Conservation (phyloP, 2,113 vertebrate genomes). For the Myiozetetes cayanensis region DNA sequence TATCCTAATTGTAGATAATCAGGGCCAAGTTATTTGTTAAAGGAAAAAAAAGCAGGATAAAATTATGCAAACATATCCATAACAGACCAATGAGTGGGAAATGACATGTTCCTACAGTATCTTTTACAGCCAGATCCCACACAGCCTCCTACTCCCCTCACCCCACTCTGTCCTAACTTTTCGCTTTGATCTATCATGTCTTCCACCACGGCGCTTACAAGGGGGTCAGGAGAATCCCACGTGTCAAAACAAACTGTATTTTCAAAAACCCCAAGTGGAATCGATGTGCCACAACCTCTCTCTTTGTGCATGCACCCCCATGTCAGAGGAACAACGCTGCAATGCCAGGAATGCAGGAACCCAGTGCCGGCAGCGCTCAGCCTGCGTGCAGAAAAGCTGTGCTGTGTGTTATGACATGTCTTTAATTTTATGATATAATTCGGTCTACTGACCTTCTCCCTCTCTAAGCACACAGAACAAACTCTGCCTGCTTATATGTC, state of each 20-base stretch:
- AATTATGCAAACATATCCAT: background rate
- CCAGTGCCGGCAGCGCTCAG: accelerated
- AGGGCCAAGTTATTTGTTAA: background rate
- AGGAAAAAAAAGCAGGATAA: background rate
- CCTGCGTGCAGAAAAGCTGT: background rate
- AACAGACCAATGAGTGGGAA: background rate
- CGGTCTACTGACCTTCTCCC: background rate
- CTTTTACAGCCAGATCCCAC: background rate
- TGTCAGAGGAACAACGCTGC: background rate
- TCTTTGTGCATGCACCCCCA: background rate
- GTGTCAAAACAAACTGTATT: constrained; percentile 12
- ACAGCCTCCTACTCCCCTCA: background rate
- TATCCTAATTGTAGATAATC: background rate
- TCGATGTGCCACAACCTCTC: accelerated
- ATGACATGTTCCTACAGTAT: background rate
- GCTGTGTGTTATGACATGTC: background rate
- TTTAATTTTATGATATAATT: background rate
- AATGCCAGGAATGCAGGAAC: background rate
- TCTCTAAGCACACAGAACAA: background rate
- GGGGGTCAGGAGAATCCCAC: background rate
- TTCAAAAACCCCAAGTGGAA: background rate
- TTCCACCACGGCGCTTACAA: background rate
- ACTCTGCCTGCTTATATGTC: background rate
- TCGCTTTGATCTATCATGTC: background rate
- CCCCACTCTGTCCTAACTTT: background rate